Base-by-base conservation (phyloP, 2,113 vertebrate genomes). In the Aepyceros melampus region DNA sequence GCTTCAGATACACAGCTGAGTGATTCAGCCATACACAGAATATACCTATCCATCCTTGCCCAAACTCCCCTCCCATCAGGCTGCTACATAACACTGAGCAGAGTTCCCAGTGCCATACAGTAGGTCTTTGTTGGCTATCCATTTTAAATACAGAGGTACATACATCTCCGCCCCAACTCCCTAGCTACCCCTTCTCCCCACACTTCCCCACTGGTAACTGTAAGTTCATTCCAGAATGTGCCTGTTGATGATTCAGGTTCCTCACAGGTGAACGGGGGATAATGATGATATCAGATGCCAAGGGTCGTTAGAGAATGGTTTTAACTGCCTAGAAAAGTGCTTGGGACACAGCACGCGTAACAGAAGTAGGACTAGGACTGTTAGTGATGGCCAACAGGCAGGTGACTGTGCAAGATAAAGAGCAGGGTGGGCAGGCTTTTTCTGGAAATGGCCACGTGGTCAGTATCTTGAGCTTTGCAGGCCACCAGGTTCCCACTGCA, bases 261-360 rank as follows among this genome's bases (percentile, higher is more conserved):
- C 87, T 87, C 6, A 16, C 45, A 5, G 4, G 9, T 8, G 17
- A 78, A 67, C 2, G 19, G 23, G 29, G 27, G 6, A 51, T 14
- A n/a, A 19, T 10, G n/a, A 53, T 13, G 6, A 58, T 43, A 86
- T 23, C 19, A 6, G 31, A 13, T 5, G 60, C 71, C 40, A 90
- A 89, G 56, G 60, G 45, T 23, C 29, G 0, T 3, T 45, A 11
- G 0, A 11, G 40, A 43, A 31, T 9, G 23, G 19, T 13, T n/a
- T 14, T 49, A 56, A 25, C 29, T 4, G 8, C 23, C 45, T 7
- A n/a, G 36, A 23, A n/a, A 17, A 12, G 31, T 45, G 43, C n/a
- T 56, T 21, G 40, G 85, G 12, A 7, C 55, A 14, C 0, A 0
- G 31, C 47, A n/a, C 3, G 4, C 0, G 0, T 7, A 27, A 51